phyloP scores from a whole-genome alignment of 2,797 vertebrate species.

The Eulemur coronatus region DNA sequence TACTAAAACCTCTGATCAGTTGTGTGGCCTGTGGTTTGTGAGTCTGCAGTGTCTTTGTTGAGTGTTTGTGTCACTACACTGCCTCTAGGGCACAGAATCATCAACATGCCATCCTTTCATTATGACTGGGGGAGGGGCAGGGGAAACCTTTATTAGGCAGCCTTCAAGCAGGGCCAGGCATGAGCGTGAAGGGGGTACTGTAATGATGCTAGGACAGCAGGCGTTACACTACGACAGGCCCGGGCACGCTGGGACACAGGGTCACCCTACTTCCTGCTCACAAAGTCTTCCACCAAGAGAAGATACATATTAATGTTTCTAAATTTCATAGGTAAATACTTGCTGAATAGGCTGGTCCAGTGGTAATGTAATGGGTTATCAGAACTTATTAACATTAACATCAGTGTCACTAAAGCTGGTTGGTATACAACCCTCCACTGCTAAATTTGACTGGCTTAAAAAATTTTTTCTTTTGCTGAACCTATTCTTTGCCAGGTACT shows the following conservation, averaged over 20 bases:
- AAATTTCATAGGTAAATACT: no score
- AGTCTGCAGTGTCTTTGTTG: background rate
- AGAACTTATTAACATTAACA: no score
- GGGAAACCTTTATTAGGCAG: accelerated
- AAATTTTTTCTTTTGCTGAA: background rate
- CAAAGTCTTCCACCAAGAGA: background rate
- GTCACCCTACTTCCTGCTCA: background rate
- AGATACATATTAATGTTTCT: background rate
- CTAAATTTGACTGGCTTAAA: no score
- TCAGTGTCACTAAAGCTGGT: no score
- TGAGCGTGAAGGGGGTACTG: background rate
- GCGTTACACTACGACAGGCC: accelerated
- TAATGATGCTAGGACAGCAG: accelerated
- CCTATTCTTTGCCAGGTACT: background rate
- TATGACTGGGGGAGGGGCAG: background rate
- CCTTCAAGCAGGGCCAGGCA: background rate
- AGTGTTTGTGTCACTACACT: background rate
- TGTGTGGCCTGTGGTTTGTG: background rate
- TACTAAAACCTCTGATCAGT: background rate
- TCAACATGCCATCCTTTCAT: accelerated
- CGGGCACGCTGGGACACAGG: accelerated
- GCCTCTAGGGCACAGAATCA: accelerated
- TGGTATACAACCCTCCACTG: no score
- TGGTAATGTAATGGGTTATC: no score
- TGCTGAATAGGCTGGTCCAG: no score